Base-by-base conservation (phyloP, 2,888 invertebrate genomes). In the Elmis aenea region DNA sequence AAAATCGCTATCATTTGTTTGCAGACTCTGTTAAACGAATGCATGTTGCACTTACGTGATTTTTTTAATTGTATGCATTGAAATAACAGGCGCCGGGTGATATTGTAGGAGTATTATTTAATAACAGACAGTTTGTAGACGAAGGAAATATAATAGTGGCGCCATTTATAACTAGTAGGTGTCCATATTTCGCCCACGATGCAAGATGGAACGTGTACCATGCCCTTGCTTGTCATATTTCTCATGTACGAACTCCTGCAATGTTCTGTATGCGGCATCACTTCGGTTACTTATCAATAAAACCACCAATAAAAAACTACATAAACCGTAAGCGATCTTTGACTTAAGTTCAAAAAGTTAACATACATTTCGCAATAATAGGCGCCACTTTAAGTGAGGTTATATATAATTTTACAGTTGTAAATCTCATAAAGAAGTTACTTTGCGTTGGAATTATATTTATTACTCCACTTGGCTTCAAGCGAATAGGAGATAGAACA, bases 111-210 rank as follows among this genome's bases (percentile, higher is more conserved):
- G 41, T 42, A 41, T 46, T 50, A 45, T 47, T 50, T 42, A 50
- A 47, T 31, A 33, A 42, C 46, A 50, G 48, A 50, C 48, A 30
- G 40, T 45, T 44, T 38, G 48, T 43, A 50, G 50, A 48, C 50
- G 35, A 40, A 46, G 48, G 48, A 50, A 50, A 48, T 46, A 46
- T 46, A 50, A 46, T 43, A 43, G 48, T 41, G 50, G 50, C 50
- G 50, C 50, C 48, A 44, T 40, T 32, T 44, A 41, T 42, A 45
- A 42, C 32, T 46, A 38, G 50, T 50, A 48, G 50, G 50, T 48
- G 50, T 46, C 44, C 46, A 41, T 38, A 41, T 35, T 29, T 47
- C 48, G 50, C 50, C 50, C 48, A 50, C 50, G 33, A 44, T 34
- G 31, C 18, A 8, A 18, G 18, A 18, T 16, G 5, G 27, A 27